A percentile compares a stretch with the other conserved stretches of the same genome.
Conservation (phyloP, 2,797 vertebrate species). For the Antennarius maculatus region DNA sequence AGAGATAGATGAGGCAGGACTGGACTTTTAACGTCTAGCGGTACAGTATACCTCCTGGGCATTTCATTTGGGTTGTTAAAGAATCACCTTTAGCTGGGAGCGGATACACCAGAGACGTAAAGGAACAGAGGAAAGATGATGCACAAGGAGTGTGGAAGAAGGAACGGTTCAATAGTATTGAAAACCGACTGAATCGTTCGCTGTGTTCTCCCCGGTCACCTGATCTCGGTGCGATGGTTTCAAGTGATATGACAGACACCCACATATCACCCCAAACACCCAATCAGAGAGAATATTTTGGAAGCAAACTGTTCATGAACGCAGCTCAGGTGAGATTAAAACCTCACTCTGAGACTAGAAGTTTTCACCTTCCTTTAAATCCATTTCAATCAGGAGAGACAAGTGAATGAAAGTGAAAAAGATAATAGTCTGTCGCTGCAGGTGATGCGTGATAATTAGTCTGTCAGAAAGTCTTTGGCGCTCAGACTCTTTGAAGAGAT, state of each 20-base stretch:
- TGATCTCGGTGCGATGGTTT: constrained; percentile 1
- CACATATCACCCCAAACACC: not conserved
- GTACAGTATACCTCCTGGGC: constrained; percentile 1
- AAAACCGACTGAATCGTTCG: constrained; percentile 48
- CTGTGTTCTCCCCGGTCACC: constrained; percentile 4
- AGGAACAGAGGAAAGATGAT: constrained; percentile 43
- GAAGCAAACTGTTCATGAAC: constrained; percentile 2
- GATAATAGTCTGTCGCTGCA: no score
- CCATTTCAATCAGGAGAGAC: not conserved
- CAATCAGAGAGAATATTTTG: constrained; percentile 1
- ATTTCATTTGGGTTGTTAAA: constrained; percentile 18
- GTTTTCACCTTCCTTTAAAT: constrained; percentile 8
- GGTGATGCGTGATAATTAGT: no score
- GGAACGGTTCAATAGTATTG: constrained; percentile 51
- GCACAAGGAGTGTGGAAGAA: constrained; percentile 41
- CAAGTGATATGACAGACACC: not conserved
- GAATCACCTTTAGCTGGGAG: constrained; percentile 9
- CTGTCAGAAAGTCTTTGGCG: no score
- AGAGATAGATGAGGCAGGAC: constrained; percentile 4
- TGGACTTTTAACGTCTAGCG: constrained; percentile 10
- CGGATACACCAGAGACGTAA: constrained; percentile 33
- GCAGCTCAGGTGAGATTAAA: not conserved
- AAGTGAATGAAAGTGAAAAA: not conserved
- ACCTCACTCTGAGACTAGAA: not conserved
- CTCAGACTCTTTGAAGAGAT: no score